A percentile compares a stretch with the other conserved stretches of the same genome.
Conservation (phyloP, 2,113 vertebrate genomes). For the Silurus glanis region DNA sequence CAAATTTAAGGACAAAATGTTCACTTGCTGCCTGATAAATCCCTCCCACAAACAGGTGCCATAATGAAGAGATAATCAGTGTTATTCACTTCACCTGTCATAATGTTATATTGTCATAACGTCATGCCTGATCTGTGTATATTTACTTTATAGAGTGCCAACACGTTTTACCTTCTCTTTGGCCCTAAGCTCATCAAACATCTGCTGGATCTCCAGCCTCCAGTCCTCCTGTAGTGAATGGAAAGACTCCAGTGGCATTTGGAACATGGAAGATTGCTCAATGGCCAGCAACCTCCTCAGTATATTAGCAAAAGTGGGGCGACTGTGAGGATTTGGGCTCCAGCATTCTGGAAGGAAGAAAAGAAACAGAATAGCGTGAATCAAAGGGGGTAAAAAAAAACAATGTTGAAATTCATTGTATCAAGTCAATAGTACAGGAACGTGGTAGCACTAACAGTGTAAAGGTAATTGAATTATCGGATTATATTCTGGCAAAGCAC, state of each 20-base stretch:
- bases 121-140: neutral
- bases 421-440: neutral
- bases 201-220: slow-evolving; percentile 88
- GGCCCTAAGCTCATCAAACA: slow-evolving; percentile 87
- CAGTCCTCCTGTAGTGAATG: slow-evolving; percentile 90
- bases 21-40: no score
- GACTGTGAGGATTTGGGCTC: slow-evolving; percentile 81
- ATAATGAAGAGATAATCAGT: no score
- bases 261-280: slow-evolving; percentile 87
- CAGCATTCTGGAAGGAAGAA: slow-evolving; percentile 78
- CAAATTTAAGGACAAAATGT: no score
- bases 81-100: no score
- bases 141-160: neutral
- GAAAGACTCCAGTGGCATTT: slow-evolving; percentile 91
- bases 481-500: neutral
- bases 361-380: neutral
- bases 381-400: neutral
- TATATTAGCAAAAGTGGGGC: slow-evolving; percentile 82
- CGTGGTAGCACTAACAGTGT: neutral
- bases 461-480: neutral
- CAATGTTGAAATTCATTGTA: neutral
- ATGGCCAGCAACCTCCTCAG: slow-evolving; percentile 78
- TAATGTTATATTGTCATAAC: no score
- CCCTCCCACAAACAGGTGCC: no score
- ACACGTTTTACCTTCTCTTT: slow-evolving; percentile 82